Base-by-base conservation (phyloP, 2,797 vertebrate genomes). In the Lacerta agilis region DNA sequence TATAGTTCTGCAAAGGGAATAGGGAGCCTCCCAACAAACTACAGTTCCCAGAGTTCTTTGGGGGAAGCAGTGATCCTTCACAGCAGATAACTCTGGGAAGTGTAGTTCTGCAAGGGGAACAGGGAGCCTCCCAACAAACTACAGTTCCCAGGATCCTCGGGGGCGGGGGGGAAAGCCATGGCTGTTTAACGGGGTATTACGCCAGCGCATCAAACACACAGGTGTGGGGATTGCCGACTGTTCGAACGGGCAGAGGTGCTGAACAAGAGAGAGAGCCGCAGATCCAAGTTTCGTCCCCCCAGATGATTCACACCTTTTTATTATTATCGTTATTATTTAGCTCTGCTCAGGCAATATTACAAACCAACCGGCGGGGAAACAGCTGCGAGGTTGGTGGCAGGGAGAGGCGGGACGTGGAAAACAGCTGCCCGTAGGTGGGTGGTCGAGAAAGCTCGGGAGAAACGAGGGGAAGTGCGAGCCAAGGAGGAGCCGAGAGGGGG, bases 291-390 rank as follows among this genome's bases (percentile, higher is more conserved):
- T 33, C 13, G 10, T n/a, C 71, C 33, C 4, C 71, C 61, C 76
- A 83, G 91, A 94, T 92, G 93, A 88, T 88, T 95, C 95, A 96
- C 94, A 93, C 93, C 75, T 96, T 97, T 85, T 69, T 25, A 67
- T 69, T 67, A 7, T 67, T 20, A 66, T 69, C 13, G n/a, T 72
- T 33, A 72, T 33, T 20, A 36, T 73, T 61, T 96, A 92, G 96
- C 95, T 95, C 83, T 64, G 86, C 95, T 95, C 9, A 85, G 95
- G 91, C 90, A 55, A 89, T 94, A 82, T 94, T 95, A 94, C 94
- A 96, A 96, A 96, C 94, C 69, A 75, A 85, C 58, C 49, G 78
- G 78, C 10, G 17, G 75, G 61, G 87, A 93, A 88, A 61, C 58
- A 33, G 7, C 71, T 89, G 91, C 55, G 80, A 15, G 25, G 5